Evolutionary conservation across 2,888 invertebrate species (phyloP), one percentile per base, ranked within the genome.

Genomic region (Tetragonula carbonaria): DNA sequence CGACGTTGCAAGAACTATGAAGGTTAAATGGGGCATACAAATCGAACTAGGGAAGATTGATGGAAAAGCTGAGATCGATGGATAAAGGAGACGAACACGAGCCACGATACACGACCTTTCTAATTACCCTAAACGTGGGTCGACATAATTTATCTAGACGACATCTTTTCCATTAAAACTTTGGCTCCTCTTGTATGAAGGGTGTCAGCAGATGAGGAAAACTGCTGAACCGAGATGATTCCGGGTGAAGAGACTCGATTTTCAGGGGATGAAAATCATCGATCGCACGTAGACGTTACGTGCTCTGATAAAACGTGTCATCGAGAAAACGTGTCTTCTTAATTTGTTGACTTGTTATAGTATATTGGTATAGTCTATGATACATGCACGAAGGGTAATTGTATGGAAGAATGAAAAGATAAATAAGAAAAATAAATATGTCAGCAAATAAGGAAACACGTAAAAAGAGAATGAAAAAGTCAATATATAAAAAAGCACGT

Each of bases 111-210:
- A 80, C 71, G 23, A 21, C 45, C 57, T 75, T 72, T 80, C 73
- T 81, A 83, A 83, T 83, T 83, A 83, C 76, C 72, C 80, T 65
- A 71, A 83, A 80, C 75, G 82, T 53, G 62, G 62, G 67, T 51
- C 74, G 53, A 55, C 53, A 55, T 77, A 77, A 80, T 80, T 80
- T 78, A 80, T 65, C 63, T 63, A 68, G 50, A 45, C 53, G 78
- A 77, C 72, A 72, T 62, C 59, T 67, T 73, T 78, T 72, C 78
- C 78, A 81, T 81, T 81, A 81, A 81, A 81, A 78, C 82, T 71
- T 80, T 23, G 28, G 5, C 62, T 28, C 28, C 73, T 51, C 63
- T 66, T 74, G 65, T 11, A 14, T 4, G 65, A 18, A 45, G 71
- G 57, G 65, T 50, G 70, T 65, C 76, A 28, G 11, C 63, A 16